Evolutionary conservation across 2,113 vertebrate species (phyloP).

Genomic region (Bombycilla garrulus): DNA sequence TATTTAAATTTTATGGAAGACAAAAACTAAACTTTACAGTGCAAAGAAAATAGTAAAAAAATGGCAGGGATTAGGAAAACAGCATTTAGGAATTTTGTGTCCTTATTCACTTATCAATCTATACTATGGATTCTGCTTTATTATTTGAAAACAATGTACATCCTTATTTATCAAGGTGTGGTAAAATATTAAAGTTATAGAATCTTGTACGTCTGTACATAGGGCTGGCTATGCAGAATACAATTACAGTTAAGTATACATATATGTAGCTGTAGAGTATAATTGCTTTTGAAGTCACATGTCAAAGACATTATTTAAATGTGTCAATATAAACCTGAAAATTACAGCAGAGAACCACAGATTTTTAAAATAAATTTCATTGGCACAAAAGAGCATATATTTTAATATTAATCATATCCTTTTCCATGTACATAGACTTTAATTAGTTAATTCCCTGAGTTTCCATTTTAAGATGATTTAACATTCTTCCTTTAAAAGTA

Average conservation of each 20-base stretch:
- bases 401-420: neutral
- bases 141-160: neutral
- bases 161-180: neutral
- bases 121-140: neutral
- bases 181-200: neutral
- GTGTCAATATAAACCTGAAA: neutral
- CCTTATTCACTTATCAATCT: neutral
- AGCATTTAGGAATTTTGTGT: neutral
- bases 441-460: neutral
- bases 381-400: neutral
- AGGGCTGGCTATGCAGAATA: neutral
- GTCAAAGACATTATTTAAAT: neutral
- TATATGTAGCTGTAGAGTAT: neutral
- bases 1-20: neutral
- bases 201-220: neutral
- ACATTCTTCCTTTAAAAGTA: neutral
- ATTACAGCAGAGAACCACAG: neutral
- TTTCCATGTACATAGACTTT: neutral
- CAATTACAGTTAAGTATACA: neutral
- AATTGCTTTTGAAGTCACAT: neutral
- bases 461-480: neutral
- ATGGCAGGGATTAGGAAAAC: neutral
- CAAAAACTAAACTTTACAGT: neutral
- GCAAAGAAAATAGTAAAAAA: no score
- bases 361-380: neutral